phyloP scores from a whole-genome alignment of 2,113 vertebrate species.

The Mormoops blainvillei region DNA sequence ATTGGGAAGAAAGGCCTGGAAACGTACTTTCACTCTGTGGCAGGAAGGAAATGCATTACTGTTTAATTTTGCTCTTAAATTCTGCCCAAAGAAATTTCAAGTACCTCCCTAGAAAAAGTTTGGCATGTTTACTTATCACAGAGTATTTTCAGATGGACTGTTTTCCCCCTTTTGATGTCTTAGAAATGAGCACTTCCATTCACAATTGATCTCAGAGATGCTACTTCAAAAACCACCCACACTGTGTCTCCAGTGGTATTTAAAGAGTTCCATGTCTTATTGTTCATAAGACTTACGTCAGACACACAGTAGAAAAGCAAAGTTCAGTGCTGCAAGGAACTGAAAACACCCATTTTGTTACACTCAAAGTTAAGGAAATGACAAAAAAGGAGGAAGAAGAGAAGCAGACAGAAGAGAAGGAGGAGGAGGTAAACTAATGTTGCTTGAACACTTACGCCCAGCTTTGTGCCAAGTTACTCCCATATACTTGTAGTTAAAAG shows the following conservation, averaged over 20 bases:
- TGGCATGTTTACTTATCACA: not conserved
- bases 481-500: not conserved
- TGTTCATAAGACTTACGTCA: not conserved
- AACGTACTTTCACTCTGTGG: not conserved
- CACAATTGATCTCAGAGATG: slow-evolving; percentile 31
- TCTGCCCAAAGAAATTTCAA: slow-evolving; percentile 41
- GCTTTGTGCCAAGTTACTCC: not conserved
- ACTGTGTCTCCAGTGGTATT: not conserved
- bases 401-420: not conserved
- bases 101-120: slow-evolving; percentile 15
- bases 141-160: slow-evolving; percentile 42
- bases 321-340: not conserved
- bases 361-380: not conserved
- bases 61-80: slow-evolving; percentile 38
- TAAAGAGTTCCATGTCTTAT: not conserved
- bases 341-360: not conserved
- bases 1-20: not conserved
- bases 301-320: not conserved
- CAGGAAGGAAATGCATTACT: not conserved
- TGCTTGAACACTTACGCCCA: not conserved
- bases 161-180: not conserved
- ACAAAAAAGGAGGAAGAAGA: not conserved
- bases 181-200: slow-evolving; percentile 54
- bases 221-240: slow-evolving; percentile 8
- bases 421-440: not conserved